Evolutionary conservation across 1,140 invertebrate species (phyloP).

Genomic region (Aphis gossypii): DNA sequence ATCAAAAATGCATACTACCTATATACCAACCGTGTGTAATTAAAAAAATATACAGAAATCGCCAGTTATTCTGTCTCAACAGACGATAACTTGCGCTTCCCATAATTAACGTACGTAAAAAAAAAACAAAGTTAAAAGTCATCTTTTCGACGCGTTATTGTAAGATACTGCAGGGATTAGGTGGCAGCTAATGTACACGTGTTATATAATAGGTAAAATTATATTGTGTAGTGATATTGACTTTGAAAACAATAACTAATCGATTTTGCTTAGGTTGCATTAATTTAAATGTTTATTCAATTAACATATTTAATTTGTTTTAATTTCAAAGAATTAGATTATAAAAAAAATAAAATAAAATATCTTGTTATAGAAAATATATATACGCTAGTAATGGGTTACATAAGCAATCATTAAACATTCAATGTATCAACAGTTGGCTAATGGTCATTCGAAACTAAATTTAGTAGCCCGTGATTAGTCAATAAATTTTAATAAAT

Average conservation of each 20-base stretch:
- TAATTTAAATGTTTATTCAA: not conserved
- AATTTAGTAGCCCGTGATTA: too few relatives aligned
- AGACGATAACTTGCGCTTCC: not conserved
- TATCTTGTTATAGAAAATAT: not conserved
- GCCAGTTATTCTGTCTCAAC: not conserved
- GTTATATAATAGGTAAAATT: not conserved
- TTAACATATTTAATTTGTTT: not conserved
- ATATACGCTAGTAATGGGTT: not conserved
- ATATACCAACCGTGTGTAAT: not conserved
- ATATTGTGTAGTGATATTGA: too few relatives aligned
- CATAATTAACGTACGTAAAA: not conserved
- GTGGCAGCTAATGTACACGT: not conserved
- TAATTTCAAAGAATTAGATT: not conserved
- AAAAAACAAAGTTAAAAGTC: not conserved
- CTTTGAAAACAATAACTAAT: not conserved
- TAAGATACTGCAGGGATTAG: not conserved
- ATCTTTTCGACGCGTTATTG: not conserved
- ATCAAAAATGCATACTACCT: not conserved
- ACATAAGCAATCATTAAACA: not conserved
- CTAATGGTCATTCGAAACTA: not conserved
- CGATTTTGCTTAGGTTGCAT: not conserved
- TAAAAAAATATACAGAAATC: not conserved
- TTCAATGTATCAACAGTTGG: not conserved
- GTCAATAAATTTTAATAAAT: not conserved
- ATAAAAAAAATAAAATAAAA: not conserved